These are phyloP conservation scores for Pyrocephalus nanus DNA, from an alignment of 2,797 vertebrate species.

Conservation along the genomic window DNA sequence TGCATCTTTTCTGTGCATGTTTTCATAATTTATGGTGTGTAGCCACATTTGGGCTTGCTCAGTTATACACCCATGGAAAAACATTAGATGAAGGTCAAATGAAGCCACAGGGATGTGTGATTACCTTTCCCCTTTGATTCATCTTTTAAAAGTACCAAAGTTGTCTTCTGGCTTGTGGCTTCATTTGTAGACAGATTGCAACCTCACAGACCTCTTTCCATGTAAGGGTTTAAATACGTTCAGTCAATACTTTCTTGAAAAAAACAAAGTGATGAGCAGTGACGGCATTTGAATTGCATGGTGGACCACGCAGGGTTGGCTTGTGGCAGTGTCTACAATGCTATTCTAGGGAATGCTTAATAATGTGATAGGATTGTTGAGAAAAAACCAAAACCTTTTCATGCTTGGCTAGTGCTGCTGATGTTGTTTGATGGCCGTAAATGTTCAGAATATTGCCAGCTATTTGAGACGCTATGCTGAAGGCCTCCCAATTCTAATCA, in stretches of 20 bases:
- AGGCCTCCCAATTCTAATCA: background rate
- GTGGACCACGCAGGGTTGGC: too few species aligned
- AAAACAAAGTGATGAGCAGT: background rate
- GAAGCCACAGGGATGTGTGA: background rate
- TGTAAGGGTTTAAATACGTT: background rate
- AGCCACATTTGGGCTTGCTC: background rate
- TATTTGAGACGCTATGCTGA: background rate
- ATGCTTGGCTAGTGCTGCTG: background rate
- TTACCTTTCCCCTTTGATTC: background rate
- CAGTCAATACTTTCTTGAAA: background rate
- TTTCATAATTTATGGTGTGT: background rate
- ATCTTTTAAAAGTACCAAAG: background rate
- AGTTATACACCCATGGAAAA: background rate
- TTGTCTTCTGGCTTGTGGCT: background rate
- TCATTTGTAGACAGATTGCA: background rate
- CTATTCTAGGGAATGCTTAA: background rate
- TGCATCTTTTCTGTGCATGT: background rate
- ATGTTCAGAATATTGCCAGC: background rate
- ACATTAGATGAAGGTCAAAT: background rate
- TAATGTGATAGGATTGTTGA: accelerated
- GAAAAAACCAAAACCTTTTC: background rate
- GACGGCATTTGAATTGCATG: background rate
- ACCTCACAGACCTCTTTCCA: background rate
- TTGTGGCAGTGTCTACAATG: background rate
- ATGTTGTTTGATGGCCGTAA: background rate